Conservation (phyloP, 2,797 vertebrate species). For the Anguilla pacifica region DNA sequence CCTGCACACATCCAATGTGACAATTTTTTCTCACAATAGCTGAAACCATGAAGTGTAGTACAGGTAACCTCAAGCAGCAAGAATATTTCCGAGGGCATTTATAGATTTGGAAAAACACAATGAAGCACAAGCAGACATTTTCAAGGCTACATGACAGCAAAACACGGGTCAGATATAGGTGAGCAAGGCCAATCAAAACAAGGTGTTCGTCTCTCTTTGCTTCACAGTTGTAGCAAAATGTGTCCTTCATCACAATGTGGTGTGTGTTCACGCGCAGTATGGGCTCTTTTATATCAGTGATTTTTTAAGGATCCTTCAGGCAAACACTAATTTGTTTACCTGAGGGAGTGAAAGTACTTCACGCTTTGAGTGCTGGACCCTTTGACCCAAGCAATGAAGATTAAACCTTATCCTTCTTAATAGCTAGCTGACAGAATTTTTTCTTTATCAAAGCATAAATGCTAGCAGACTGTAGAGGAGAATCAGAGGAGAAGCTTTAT, state of each 20-base stretch:
- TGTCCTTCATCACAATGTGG: conserved; percentile 18
- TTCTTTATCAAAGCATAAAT: conserved; percentile 7
- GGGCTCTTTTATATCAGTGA: not conserved
- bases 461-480: not conserved
- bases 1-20: not conserved
- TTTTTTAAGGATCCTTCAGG: conserved; percentile 23
- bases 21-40: not conserved
- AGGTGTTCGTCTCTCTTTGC: conserved; percentile 4
- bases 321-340: conserved; percentile 21
- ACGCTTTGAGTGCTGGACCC: not conserved
- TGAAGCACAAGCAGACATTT: not conserved
- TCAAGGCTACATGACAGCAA: conserved; percentile 2
- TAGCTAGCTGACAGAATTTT: not conserved
- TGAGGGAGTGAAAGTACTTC: conserved; percentile 7
- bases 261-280: not conserved
- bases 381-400: not conserved
- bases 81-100: not conserved
- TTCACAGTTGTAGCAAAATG: conserved; percentile 21
- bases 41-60: not conserved
- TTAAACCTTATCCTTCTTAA: not conserved
- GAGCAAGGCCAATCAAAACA: not conserved
- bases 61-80: not conserved
- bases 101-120: not conserved
- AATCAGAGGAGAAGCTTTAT: conserved; percentile 12
- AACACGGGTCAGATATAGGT: conserved; percentile 7